A percentile compares a stretch with the other conserved stretches of the same genome.
phyloP scores from a whole-genome alignment of 2,113 vertebrate species.

The Rhinolophus ferrumequinum region DNA sequence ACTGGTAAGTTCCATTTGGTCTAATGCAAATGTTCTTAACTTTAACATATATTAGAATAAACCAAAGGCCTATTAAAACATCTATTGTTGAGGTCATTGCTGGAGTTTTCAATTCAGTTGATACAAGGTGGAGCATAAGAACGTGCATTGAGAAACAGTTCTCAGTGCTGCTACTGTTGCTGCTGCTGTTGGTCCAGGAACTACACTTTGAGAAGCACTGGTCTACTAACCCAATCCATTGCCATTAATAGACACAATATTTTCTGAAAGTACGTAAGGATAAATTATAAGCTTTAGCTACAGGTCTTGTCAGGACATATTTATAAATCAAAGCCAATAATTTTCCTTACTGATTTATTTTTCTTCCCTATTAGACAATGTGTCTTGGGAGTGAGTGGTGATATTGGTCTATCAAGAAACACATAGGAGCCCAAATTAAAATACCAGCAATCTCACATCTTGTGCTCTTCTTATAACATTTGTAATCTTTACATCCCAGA shows the following conservation, averaged over 20 bases:
- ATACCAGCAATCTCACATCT: background rate
- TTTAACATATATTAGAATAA: background rate
- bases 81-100: rapidly evolving
- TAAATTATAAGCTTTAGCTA: background rate
- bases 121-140: background rate
- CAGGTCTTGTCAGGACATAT: background rate
- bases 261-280: background rate
- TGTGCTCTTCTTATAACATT: background rate
- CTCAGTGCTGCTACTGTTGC: background rate
- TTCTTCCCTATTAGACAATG: background rate
- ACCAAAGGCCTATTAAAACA: background rate
- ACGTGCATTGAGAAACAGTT: background rate
- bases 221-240: background rate
- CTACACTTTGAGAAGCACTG: background rate
- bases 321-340: background rate
- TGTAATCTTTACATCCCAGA: background rate
- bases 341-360: background rate
- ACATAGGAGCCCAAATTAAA: background rate
- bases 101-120: background rate
- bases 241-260: background rate
- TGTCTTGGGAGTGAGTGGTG: background rate
- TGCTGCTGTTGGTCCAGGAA: background rate
- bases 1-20: background rate
- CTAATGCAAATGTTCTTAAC: background rate
- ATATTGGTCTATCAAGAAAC: background rate